Evolutionary conservation across 2,888 invertebrate species (phyloP).

Genomic region (Coelinius sp.): DNA sequence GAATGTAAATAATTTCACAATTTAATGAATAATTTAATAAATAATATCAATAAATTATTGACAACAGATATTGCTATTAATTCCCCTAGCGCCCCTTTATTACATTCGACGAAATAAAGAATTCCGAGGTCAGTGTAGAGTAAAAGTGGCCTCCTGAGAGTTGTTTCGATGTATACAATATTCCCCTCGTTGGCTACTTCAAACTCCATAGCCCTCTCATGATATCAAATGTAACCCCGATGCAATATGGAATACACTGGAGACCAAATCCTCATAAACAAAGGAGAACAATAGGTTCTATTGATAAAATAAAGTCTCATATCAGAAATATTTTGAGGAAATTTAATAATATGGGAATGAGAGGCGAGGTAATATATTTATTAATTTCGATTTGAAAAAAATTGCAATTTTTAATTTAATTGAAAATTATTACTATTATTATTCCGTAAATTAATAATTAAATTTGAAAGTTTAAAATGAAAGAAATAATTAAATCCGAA

Average conservation of each 20-base stretch:
- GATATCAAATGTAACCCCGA: slow-evolving; percentile 21
- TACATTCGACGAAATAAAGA: neutral
- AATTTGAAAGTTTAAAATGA: no score
- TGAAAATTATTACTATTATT: no score
- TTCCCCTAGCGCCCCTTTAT: neutral
- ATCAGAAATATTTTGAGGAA: neutral
- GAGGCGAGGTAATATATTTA: neutral
- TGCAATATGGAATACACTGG: slow-evolving; percentile 29
- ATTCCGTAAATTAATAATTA: no score
- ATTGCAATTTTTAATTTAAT: neutral
- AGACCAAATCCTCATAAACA: slow-evolving; percentile 17
- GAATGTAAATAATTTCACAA: no score
- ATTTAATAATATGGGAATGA: neutral
- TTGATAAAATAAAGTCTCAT: neutral
- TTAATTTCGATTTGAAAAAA: neutral
- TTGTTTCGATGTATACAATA: neutral
- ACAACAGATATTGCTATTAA: slow-evolving; percentile 7
- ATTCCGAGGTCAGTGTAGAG: neutral
- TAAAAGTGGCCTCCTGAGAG: slow-evolving; percentile 12
- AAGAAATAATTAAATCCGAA: no score
- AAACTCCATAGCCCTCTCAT: slow-evolving; percentile 14
- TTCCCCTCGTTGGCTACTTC: neutral
- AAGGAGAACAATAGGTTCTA: slow-evolving; percentile 8
- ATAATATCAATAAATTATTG: neutral
- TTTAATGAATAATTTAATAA: neutral